These are phyloP conservation scores for Columba livia DNA, from an alignment of 2,113 vertebrate genomes.

Conservation along the genomic window DNA sequence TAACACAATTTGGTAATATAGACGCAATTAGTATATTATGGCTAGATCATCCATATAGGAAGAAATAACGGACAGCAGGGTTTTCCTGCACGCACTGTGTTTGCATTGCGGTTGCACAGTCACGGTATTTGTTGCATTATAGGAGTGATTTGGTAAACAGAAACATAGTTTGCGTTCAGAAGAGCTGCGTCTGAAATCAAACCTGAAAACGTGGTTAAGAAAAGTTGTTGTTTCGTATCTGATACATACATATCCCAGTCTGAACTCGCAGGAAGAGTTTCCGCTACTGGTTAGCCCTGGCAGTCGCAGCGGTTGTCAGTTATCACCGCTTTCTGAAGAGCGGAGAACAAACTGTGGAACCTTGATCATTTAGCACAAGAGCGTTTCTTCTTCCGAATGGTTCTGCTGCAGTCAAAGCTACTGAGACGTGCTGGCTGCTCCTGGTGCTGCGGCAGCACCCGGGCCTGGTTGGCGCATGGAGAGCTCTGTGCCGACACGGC, in stretches of 20 bases:
- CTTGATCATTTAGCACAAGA: background rate
- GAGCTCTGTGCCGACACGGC: background rate
- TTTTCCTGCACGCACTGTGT: background rate
- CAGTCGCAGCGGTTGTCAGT: background rate
- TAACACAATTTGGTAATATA: background rate
- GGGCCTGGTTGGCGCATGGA: rapidly evolving
- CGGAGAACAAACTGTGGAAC: background rate
- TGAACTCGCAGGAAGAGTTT: background rate
- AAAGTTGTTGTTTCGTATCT: background rate
- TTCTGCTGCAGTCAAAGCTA: background rate
- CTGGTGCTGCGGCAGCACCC: background rate
- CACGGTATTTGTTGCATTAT: rapidly evolving
- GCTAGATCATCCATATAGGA: background rate
- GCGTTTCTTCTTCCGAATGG: background rate
- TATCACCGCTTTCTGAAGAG: background rate
- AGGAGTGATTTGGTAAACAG: background rate
- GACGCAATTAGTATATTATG: background rate
- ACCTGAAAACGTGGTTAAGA: background rate
- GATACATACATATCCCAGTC: no score
- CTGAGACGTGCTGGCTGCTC: rapidly evolving
- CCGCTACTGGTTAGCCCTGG: background rate
- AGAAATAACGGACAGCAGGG: background rate
- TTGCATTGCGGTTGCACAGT: background rate
- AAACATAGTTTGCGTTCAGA: background rate
- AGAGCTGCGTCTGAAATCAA: background rate